Percentiles rank a stretch among this genome's conserved stretches.
Evolutionary conservation across 2,113 vertebrate genomes (phyloP).

Genomic region (Callopanchax toddi): DNA sequence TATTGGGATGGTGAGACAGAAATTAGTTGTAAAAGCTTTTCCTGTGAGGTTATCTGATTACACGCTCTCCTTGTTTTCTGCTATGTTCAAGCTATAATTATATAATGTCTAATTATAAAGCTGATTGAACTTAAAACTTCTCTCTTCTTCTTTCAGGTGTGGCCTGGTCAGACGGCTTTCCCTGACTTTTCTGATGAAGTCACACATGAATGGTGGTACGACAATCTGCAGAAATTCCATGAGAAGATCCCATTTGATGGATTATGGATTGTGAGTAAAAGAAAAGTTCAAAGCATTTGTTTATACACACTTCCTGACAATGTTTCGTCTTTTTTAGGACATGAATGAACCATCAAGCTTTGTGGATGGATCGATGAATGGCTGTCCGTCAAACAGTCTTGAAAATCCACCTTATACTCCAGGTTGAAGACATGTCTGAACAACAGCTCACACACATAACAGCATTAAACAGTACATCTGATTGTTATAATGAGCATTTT

Average conservation of each 20-base stretch:
- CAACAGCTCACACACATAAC: background rate
- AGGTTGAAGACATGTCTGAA: conserved; percentile 59
- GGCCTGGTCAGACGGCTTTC: conserved; percentile 88
- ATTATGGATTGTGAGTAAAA: conserved; percentile 79
- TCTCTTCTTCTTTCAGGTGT: conserved; percentile 76
- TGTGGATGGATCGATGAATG: conserved; percentile 84
- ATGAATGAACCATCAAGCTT: conserved; percentile 93
- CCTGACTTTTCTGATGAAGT: conserved; percentile 86
- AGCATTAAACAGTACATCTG: no score
- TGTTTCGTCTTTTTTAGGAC: conserved; percentile 73
- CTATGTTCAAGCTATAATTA: background rate
- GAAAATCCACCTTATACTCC: conserved; percentile 87
- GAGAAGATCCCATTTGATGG: conserved; percentile 84
- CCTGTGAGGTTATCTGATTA: background rate
- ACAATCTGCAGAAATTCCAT: conserved; percentile 84
- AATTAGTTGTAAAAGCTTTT: background rate
- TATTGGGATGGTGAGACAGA: conserved; percentile 83
- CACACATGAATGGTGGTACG: conserved; percentile 88
- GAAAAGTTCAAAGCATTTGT: background rate
- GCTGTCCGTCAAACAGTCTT: conserved; percentile 80
- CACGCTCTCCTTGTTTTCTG: background rate
- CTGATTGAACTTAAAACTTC: background rate
- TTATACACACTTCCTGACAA: background rate
- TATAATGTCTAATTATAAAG: no score
- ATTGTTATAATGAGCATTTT: background rate